These are phyloP conservation scores for Myopa testacea DNA, from an alignment of 2,888 invertebrate genomes.

Conservation along the genomic window DNA sequence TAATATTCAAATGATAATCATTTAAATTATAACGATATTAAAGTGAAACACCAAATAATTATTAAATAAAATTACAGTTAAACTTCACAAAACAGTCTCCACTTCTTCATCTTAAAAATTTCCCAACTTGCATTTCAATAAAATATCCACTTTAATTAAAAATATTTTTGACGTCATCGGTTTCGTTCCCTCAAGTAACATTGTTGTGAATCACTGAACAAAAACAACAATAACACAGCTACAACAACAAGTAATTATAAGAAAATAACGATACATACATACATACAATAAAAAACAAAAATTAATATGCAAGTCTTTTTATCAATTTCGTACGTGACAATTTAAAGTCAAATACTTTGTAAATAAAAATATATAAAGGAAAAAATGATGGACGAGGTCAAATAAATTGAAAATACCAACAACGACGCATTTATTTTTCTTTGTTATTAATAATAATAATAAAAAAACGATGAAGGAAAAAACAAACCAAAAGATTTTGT, in stretches of 20 bases:
- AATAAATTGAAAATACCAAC: neutral
- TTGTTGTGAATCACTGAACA: neutral
- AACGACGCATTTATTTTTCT: neutral
- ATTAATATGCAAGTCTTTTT: neutral
- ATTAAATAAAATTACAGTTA: too few species aligned
- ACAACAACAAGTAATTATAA: neutral
- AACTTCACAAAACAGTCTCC: too few species aligned
- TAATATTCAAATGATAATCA: too few species aligned
- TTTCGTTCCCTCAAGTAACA: neutral
- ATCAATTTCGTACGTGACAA: neutral
- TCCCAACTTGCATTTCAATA: too few species aligned
- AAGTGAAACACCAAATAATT: too few species aligned
- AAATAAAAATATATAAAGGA: neutral
- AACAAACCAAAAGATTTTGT: neutral
- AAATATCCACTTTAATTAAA: neutral
- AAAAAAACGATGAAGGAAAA: neutral
- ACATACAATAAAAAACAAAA: neutral
- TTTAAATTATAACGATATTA: too few species aligned
- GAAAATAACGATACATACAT: neutral
- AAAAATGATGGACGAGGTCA: conserved; percentile 10
- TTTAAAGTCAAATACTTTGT: neutral
- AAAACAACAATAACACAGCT: neutral
- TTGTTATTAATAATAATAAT: neutral
- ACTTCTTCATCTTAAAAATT: too few species aligned
- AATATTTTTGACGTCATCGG: neutral